Evolutionary conservation across 2,113 vertebrate genomes (phyloP), one percentile per base, ranked within the genome.

Genomic region (Scomber scombrus): DNA sequence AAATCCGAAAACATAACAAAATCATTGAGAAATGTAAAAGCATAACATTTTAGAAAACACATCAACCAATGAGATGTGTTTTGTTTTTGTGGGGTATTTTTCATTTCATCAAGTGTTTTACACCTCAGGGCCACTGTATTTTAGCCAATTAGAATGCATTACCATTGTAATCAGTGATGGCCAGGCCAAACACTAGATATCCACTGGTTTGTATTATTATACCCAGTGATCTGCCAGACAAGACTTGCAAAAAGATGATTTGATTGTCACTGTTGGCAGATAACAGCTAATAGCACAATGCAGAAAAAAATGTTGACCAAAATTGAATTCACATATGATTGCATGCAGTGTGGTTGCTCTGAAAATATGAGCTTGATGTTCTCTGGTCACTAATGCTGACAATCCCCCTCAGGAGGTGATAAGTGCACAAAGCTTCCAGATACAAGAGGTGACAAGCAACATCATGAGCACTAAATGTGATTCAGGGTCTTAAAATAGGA

Each of bases 391-490:
- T 14, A 9, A 68, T 2, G 16, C 75, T 72, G 57, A 65, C 74
- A 83, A 65, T 78, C 50, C 55, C 55, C 29, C 8, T 63, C 23
- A 54, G 78, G 45, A 77, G 71, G 83, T 31, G 71, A 68, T 75
- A 77, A 88, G 62, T 46, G 31, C 64, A 73, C 55, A 75, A 64
- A 3, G 55, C 87, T 67, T 73, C 50, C 13, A 50, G 21, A 43
- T 57, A 15, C 47, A 46, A 54, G 70, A 75, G 63, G 58, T 64
- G 84, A 82, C 65, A 63, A 76, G 61, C 34, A 0, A 50, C 55
- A 68, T 76, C 58, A 82, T 68, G 73, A 43, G 61, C 81, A 29
- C 68, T 66, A 71, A 68, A 55, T 74, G 43, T 77, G 57, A 85
- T 71, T 85, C 62, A 51, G 54, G 31, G 11, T 3, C 40, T n/a